Conservation (phyloP, 2,888 invertebrate genomes). For the Plebejus argus region DNA sequence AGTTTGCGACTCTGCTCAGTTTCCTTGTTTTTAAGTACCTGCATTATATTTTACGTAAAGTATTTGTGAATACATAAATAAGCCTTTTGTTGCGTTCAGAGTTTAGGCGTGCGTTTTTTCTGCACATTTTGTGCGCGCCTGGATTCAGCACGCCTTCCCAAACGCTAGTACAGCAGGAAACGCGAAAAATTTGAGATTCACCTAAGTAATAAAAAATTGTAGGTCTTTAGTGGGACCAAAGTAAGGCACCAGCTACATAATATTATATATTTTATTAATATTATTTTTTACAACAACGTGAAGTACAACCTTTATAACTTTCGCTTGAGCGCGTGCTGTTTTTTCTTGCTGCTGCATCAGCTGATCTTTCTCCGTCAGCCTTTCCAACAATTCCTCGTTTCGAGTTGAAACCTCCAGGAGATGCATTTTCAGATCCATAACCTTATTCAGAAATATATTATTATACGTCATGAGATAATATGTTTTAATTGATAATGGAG, state of each 20-base stretch:
- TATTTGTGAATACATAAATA: too few relatives aligned
- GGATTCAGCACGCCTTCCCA: too few relatives aligned
- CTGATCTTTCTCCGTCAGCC: conserved; percentile 77
- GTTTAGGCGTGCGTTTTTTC: too few relatives aligned
- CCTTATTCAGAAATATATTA: conserved; percentile 48
- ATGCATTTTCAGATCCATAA: conserved; percentile 68
- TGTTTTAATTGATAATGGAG: too few relatives aligned
- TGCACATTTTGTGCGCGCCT: too few relatives aligned
- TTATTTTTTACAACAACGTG: conserved; percentile 1
- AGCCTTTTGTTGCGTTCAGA: too few relatives aligned
- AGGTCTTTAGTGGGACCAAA: too few relatives aligned
- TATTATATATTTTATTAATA: too few relatives aligned
- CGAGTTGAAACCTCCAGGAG: conserved; percentile 69
- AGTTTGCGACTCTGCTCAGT: conserved; percentile 75
- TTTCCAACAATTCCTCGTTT: conserved; percentile 73
- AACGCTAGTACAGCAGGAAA: too few relatives aligned
- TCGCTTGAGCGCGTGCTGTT: conserved; percentile 82
- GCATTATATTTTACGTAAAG: conserved; percentile 41
- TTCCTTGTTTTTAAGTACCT: conserved; percentile 82
- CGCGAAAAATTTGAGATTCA: too few relatives aligned
- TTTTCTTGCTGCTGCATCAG: conserved; percentile 82
- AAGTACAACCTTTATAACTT: conserved; percentile 77
- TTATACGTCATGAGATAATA: neutral
- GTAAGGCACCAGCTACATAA: too few relatives aligned
- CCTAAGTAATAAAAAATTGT: too few relatives aligned